A percentile compares a stretch with the other conserved stretches of the same genome.
Evolutionary conservation across 2,888 invertebrate genomes (phyloP).

Genomic region (Masnerella sp.): DNA sequence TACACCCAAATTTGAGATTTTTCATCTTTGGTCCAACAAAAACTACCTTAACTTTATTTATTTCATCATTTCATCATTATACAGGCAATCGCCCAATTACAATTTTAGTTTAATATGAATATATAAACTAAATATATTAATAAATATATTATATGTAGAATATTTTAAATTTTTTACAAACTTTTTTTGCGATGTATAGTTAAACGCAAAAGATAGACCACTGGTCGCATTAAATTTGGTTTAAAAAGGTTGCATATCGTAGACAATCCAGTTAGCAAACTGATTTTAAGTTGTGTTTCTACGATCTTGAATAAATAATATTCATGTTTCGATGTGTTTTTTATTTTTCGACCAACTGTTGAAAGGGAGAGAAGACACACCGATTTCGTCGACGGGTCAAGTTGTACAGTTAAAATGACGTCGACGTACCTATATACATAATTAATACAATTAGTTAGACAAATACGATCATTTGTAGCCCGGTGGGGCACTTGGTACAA

Average conservation of each 20-base stretch:
- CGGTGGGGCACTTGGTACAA: conserved; percentile 68
- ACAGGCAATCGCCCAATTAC: no score
- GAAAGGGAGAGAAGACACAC: conserved; percentile 4
- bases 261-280: conserved; percentile 17
- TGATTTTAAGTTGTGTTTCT: neutral
- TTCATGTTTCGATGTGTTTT: neutral
- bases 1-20: no score
- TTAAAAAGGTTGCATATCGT: conserved; percentile 36
- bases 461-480: conserved; percentile 59
- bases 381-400: conserved; percentile 27
- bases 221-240: neutral
- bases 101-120: no score
- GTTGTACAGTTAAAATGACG: conserved; percentile 45
- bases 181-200: conserved; percentile 38
- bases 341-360: conserved; percentile 2
- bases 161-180: no score
- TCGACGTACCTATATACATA: conserved; percentile 60
- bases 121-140: no score
- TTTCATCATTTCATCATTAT: no score
- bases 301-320: neutral
- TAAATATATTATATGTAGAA: no score
- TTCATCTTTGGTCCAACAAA: no score
- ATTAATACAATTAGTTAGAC: conserved; percentile 58
- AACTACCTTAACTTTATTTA: no score
- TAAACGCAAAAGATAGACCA: no score